A percentile compares a stretch with the other conserved stretches of the same genome.
Conservation (phyloP, 2,888 invertebrate genomes). For the Auanema freiburgensis region DNA sequence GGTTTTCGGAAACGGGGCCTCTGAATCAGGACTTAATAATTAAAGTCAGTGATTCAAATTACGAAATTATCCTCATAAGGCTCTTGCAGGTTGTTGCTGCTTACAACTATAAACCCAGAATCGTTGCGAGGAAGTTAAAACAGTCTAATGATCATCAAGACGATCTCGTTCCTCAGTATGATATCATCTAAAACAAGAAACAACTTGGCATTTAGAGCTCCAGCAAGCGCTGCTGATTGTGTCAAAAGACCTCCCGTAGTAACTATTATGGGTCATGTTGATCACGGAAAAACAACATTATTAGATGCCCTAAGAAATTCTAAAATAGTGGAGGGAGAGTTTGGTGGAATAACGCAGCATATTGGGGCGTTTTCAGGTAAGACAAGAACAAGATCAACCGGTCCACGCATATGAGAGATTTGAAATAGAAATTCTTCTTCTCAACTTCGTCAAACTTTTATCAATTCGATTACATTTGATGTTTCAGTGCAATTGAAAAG, state of each 20-base stretch:
- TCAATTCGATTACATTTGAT: neutral
- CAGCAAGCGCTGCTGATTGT: conserved; percentile 73
- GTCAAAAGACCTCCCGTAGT: conserved; percentile 85
- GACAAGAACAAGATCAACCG: neutral
- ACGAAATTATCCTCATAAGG: conserved; percentile 18
- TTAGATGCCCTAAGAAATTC: conserved; percentile 73
- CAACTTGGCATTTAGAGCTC: conserved; percentile 68
- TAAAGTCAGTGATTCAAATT: neutral
- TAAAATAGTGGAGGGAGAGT: conserved; percentile 85
- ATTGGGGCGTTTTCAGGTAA: conserved; percentile 87
- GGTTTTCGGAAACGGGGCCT: conserved; percentile 30
- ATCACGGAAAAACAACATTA: conserved; percentile 97
- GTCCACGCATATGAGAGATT: too few relatives aligned
- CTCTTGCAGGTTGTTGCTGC: conserved; percentile 33
- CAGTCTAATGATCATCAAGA: conserved; percentile 19
- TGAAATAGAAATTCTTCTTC: too few relatives aligned
- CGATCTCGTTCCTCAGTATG: conserved; percentile 37
- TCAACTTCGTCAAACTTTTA: neutral
- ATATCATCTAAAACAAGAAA: conserved; percentile 6
- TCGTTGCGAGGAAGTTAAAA: conserved; percentile 27
- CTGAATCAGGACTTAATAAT: conserved; percentile 32
- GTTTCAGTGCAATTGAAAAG: conserved; percentile 19
- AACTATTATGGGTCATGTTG: conserved; percentile 98
- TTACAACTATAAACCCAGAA: conserved; percentile 39
- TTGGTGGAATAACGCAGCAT: conserved; percentile 98